phyloP scores from a whole-genome alignment of 1,140 invertebrate genomes.

The Drosophila pachea region DNA sequence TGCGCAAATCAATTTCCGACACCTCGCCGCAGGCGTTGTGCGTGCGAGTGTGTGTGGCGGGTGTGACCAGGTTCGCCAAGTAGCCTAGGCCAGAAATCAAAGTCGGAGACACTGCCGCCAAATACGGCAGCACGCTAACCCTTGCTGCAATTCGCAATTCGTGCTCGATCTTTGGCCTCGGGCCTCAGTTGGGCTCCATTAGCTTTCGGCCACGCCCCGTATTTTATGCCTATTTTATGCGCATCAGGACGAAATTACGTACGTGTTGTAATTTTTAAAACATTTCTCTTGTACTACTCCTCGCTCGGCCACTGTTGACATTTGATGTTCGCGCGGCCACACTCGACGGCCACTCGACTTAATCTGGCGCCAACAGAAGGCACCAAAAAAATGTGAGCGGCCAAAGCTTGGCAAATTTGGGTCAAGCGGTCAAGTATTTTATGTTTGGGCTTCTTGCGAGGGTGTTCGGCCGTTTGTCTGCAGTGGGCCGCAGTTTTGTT shows the following conservation, averaged over 20 bases:
- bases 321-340: conserved; percentile 52
- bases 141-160: conserved; percentile 25
- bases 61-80: conserved; percentile 48
- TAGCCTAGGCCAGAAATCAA: conserved; percentile 24
- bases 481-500: conserved; percentile 46
- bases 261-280: conserved; percentile 76
- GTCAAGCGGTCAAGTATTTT: conserved; percentile 72
- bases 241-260: conserved; percentile 67
- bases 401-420: conserved; percentile 53
- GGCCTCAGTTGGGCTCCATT: conserved; percentile 11
- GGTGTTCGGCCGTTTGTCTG: conserved; percentile 62
- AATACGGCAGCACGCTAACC: conserved; percentile 45
- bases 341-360: conserved; percentile 31
- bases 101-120: conserved; percentile 12
- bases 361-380: conserved; percentile 42
- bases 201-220: conserved; percentile 30
- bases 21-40: conserved; percentile 42
- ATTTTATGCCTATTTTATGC: conserved; percentile 65
- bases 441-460: conserved; percentile 44
- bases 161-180: background rate
- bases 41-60: conserved; percentile 7
- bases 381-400: background rate
- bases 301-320: conserved; percentile 52
- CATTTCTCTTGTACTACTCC: conserved; percentile 55
- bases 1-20: conserved; percentile 66